Evolutionary conservation across 2,888 invertebrate genomes (phyloP), one percentile per base, ranked within the genome.

Genomic region (Leptopilina myrica): DNA sequence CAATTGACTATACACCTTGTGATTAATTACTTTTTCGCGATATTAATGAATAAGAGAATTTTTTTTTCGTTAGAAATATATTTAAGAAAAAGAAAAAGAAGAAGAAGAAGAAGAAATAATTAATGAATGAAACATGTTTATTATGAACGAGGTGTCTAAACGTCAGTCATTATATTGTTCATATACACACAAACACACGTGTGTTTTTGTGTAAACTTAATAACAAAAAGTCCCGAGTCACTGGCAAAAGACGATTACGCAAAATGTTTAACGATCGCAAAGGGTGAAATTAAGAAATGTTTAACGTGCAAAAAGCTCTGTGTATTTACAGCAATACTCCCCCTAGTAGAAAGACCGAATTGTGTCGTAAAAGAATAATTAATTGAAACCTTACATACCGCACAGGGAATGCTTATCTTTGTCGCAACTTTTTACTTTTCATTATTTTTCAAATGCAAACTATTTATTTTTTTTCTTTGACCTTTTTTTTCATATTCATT

Each of bases 41-140:
- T 69, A 53, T 88, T 88, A 88, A 88, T 88, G 88, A 85, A 85
- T 84, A 85, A 85, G 85, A 86, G 85, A 86, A 85, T 86, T 85
- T 49, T 49, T 87, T 33, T 33, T 33, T 33, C 5, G 85, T 86
- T 87, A 87, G 33, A 33, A 33, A 33, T 33, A 83, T 86, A 84
- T 84, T 80, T 81, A 46, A 46, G 46, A 5, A 46, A 77, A 46
- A 46, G 46, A 5, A 46, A 77, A 78, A 76, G 75, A 78, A 76
- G 78, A 80, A 7, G 46, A 7, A 79, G 87, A 78, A 76, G 78
- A 80, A 46, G 46, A 7, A 79, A 86, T 88, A 87, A 88, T 88
- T 88, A 87, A 88, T 88, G 85, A 84, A 83, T 83, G 81, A 82
- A 81, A 86, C 82, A 78, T 76, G 83, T 83, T 84, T 83, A 86